Conservation (phyloP, 1,140 invertebrate species). For the Nymphalis io region DNA sequence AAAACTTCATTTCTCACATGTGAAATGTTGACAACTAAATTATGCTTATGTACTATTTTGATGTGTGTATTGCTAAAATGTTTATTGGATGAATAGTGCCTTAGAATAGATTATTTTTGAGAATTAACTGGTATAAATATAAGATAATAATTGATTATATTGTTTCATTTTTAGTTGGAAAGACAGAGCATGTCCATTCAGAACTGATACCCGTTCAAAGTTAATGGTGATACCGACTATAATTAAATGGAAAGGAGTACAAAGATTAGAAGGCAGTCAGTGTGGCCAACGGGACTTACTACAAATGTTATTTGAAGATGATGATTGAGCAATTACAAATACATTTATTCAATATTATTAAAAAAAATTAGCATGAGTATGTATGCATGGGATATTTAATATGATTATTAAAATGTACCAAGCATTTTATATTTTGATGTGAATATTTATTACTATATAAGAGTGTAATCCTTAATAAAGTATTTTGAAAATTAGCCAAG, state of each 20-base stretch:
- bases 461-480: slow-evolving; percentile 1
- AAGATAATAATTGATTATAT: background rate
- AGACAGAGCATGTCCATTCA: slow-evolving; percentile 86
- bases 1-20: no score
- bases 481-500: slow-evolving; percentile 3
- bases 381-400: background rate
- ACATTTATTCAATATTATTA: background rate
- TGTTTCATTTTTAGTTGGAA: slow-evolving; percentile 85
- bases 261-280: slow-evolving; percentile 86
- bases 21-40: no score
- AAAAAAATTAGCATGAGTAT: background rate
- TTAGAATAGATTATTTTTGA: no score
- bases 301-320: slow-evolving; percentile 84
- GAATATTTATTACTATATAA: background rate
- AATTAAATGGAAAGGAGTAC: slow-evolving; percentile 86
- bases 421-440: background rate
- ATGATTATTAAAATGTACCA: background rate
- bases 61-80: no score
- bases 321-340: slow-evolving; percentile 42
- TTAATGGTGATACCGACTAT: slow-evolving; percentile 88
- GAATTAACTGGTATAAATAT: no score
- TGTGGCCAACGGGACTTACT: slow-evolving; percentile 85
- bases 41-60: no score
- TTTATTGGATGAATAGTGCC: no score
- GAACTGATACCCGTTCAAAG: slow-evolving; percentile 84